These are phyloP conservation scores for Fistularia tabacaria DNA, from an alignment of 2,797 vertebrate species.

Conservation along the genomic window DNA sequence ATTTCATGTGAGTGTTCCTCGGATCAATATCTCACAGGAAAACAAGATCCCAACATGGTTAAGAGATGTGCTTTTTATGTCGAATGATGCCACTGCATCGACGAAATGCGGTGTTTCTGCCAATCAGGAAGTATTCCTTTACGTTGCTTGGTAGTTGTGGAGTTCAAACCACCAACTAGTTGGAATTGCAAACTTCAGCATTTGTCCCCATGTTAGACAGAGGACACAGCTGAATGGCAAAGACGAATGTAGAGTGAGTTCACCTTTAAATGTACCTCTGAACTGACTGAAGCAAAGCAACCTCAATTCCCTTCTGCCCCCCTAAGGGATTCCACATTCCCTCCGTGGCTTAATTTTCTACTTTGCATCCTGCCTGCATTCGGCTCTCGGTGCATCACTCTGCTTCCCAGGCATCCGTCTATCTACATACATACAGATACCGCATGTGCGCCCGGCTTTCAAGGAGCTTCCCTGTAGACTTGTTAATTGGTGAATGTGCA, in stretches of 20 bases:
- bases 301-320: slow-evolving; percentile 6
- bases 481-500: slow-evolving; percentile 74
- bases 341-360: slow-evolving; percentile 46
- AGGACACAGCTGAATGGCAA: background rate
- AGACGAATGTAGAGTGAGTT: slow-evolving; percentile 17
- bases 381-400: slow-evolving; percentile 38
- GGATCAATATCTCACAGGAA: too few species aligned
- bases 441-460: slow-evolving; percentile 54
- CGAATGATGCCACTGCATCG: too few species aligned
- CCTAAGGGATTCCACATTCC: slow-evolving; percentile 19
- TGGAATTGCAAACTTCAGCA: too few species aligned
- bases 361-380: slow-evolving; percentile 45
- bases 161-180: too few species aligned
- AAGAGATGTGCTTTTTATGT: too few species aligned
- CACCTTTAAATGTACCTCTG: slow-evolving; percentile 26
- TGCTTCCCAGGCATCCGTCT: slow-evolving; percentile 47
- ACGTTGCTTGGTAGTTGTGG: too few species aligned
- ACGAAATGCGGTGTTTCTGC: too few species aligned
- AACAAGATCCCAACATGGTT: too few species aligned
- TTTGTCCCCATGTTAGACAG: too few species aligned
- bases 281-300: slow-evolving; percentile 36
- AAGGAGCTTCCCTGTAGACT: slow-evolving; percentile 61
- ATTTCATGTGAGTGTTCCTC: too few species aligned
- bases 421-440: slow-evolving; percentile 45
- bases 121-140: too few species aligned